These are phyloP conservation scores for Philypnodon macrostomus DNA, from an alignment of 2,797 vertebrate species.

Conservation along the genomic window DNA sequence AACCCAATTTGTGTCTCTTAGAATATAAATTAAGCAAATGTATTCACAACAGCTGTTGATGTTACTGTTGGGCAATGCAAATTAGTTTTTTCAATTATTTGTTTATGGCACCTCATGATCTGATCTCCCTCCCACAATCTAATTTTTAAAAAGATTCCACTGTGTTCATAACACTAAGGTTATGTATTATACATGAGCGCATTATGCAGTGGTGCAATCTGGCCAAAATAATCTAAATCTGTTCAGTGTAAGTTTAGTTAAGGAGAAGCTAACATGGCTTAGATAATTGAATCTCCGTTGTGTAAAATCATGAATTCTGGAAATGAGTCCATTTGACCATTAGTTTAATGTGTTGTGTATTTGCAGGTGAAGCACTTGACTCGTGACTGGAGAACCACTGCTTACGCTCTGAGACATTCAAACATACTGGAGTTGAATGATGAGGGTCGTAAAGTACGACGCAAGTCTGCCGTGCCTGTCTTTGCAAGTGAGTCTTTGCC, in stretches of 20 bases:
- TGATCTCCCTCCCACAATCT: not conserved
- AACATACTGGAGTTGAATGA: conserved; percentile 88
- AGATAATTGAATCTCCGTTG: not conserved
- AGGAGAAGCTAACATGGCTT: not conserved
- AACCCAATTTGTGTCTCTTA: not conserved
- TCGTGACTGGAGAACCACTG: conserved; percentile 95
- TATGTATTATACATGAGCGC: conserved; percentile 8
- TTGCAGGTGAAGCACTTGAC: conserved; percentile 95
- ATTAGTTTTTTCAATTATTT: conserved; percentile 10
- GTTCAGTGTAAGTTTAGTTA: not conserved
- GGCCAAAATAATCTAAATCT: conserved; percentile 5
- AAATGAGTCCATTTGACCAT: not conserved
- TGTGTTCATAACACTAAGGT: conserved; percentile 3
- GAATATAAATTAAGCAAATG: conserved; percentile 7
- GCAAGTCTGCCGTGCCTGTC: conserved; percentile 85
- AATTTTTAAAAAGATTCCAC: conserved; percentile 14
- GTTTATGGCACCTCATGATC: conserved; percentile 23
- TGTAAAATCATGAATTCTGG: not conserved
- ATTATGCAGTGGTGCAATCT: conserved; percentile 6
- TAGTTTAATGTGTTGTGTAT: conserved; percentile 18
- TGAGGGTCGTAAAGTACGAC: conserved; percentile 90
- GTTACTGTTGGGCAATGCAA: conserved; percentile 25
- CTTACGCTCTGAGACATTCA: conserved; percentile 89
- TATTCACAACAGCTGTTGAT: conserved; percentile 51
- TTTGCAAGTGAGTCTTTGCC: conserved; percentile 93